A percentile compares a stretch with the other conserved stretches of the same genome.
These are phyloP conservation scores for Brachyistius frenatus DNA, from an alignment of 2,113 vertebrate species.

Conservation along the genomic window DNA sequence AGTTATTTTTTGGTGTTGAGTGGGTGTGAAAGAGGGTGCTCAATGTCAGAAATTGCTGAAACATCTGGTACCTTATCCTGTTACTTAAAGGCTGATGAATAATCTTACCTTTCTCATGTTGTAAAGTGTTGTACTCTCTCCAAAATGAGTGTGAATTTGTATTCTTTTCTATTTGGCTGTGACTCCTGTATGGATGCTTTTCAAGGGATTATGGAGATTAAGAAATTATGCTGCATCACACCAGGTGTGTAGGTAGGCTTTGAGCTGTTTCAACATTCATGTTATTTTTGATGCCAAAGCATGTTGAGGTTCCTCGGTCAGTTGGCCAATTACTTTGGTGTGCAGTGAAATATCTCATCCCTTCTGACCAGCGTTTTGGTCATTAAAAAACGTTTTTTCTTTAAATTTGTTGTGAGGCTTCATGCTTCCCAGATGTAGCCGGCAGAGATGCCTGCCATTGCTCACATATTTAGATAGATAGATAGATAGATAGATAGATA, in stretches of 20 bases:
- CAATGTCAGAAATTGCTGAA: conserved; percentile 41
- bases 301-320: too few relatives aligned
- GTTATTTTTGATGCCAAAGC: too few relatives aligned
- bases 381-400: too few relatives aligned
- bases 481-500: too few relatives aligned
- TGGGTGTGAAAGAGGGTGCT: conserved; percentile 43
- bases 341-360: neutral
- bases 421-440: too few relatives aligned
- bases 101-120: neutral
- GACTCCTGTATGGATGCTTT: neutral
- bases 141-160: neutral
- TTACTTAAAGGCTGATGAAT: conserved; percentile 6
- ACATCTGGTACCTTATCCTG: conserved; percentile 27
- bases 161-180: neutral
- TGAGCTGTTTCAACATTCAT: neutral
- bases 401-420: too few relatives aligned
- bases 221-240: neutral
- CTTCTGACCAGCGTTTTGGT: too few relatives aligned
- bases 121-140: neutral
- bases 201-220: neutral
- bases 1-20: conserved; percentile 49
- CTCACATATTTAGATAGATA: too few relatives aligned
- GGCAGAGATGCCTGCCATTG: too few relatives aligned
- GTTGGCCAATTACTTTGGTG: neutral
- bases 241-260: too few relatives aligned